Evolutionary conservation across 2,888 invertebrate species (phyloP).

Genomic region (Magallana nippona): DNA sequence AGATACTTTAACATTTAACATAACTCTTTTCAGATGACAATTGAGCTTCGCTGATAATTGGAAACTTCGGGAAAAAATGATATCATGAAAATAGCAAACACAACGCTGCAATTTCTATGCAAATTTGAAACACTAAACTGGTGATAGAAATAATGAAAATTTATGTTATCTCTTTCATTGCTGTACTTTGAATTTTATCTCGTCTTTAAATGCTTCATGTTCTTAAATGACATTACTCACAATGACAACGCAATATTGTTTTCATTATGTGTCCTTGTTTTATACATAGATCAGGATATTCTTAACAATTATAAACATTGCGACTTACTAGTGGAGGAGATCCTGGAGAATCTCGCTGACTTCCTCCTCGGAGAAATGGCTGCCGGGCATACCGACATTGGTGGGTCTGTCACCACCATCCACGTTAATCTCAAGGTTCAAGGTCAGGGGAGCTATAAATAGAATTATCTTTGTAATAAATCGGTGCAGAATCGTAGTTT

Average conservation of each 20-base stretch:
- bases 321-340: constrained; percentile 51
- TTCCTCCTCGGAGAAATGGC: constrained; percentile 45
- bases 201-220: no score
- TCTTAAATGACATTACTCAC: background rate
- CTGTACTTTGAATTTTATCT: no score
- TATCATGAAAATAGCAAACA: no score
- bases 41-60: no score
- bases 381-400: constrained; percentile 35
- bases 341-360: constrained; percentile 47
- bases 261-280: background rate
- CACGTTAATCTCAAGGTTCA: constrained; percentile 49
- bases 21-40: no score
- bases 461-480: background rate
- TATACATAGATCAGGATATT: background rate
- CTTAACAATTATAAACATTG: no score
- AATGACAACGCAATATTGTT: background rate
- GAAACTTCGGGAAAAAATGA: no score
- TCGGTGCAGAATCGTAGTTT: background rate
- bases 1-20: no score
- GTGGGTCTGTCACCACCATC: constrained; percentile 42
- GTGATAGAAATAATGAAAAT: no score
- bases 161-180: no score
- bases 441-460: constrained; percentile 40
- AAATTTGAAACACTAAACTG: no score
- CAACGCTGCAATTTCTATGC: no score